Evolutionary conservation across 2,888 invertebrate genomes (phyloP), one percentile per base, ranked within the genome.

Genomic region (Uloborus plumipes): DNA sequence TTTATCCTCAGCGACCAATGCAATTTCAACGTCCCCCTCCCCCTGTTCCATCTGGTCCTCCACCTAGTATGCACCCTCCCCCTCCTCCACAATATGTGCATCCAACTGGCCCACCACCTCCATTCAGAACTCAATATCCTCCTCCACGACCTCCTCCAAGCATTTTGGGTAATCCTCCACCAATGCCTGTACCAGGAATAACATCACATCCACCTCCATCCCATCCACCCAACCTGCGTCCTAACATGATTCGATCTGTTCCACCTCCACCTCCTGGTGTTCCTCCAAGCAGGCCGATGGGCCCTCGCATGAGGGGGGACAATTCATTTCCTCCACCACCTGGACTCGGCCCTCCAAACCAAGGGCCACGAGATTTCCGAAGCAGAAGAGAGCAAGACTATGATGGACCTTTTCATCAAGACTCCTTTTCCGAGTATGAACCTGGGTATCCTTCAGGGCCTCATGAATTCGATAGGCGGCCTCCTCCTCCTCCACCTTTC

Each of bases 131-230:
- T 22, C 67, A 75, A 15, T 71, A 61, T 55, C 75, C 84, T 22
- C 76, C 83, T 31, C 77, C 65, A n/a, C 22, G 61, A 47, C 75
- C 71, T 18, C 15, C 75, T 62, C 70, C 85, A 81, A 72, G 81
- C 73, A 72, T 78, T 77, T 61, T 84, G 90, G 70, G 59, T 4
- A 77, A 71, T 50, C 83, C 83, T 55, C 83, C 83, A 18, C 75
- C 77, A 18, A 66, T 16, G n/a, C 66, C 22, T 13, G 26, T 11
- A 11, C 39, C 39, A 39, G 39, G 39, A 39, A 39, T 39, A 7
- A 39, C 39, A 39, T 39, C 39, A 15, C n/a, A 26, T 18, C 50
- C 62, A 50, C 62, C 53, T 18, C 18, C 49, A 16, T 31, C 67
- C 47, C 62, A 64, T 55, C 69, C 74, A 16, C 71, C 59, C 50